Base-by-base conservation (phyloP, 1,140 invertebrate species). In the Steinernema feltiae region DNA sequence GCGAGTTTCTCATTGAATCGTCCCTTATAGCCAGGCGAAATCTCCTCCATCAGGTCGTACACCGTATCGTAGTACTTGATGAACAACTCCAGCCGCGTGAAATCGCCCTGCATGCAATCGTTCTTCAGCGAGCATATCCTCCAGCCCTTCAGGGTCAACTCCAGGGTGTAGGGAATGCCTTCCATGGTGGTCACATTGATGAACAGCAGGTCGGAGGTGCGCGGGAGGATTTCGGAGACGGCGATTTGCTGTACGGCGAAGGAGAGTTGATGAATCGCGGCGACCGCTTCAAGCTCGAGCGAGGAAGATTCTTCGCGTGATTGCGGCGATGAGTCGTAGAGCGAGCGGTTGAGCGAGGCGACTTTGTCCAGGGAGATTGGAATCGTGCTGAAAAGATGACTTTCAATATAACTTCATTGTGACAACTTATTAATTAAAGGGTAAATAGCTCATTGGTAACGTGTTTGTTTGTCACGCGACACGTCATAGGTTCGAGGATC, bases 81-180 rank as follows among this genome's bases (percentile, higher is more conserved):
- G 70, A 85, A 86, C 30, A 85, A 27, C 31, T 85, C 84, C 24
- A 86, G 79, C 30, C 78, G 24, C 1, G 83, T 86, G 74, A 86
- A 85, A 72, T 85, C 84, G 46, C 84, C 84, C 41, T 78, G 69
- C 84, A 86, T 85, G 73, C 84, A 85, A 72, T 85, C 84, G 7
- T 73, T 73, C 27, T 82, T 70, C 21, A 85, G 76, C 29, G 81
- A 83, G 24, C 85, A 83, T 2, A 85, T 74, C 71, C 84, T 72
- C 84, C 84, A 85, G 41, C 84, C 84, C 78, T 85, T 85, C 2
- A 71, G 35, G 1, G 84, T 85, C 18, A 85, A 75, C 76, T 85
- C 84, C 0, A 85, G 69, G 71, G 84, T 86, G 72, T 86, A 86
- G n/a, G 84, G 84, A 41, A 30, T 29, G 83, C 83, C 84, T 81